A percentile compares a stretch with the other conserved stretches of the same genome.
Evolutionary conservation across 2,888 invertebrate species (phyloP).

Genomic region (Erynnis tages): DNA sequence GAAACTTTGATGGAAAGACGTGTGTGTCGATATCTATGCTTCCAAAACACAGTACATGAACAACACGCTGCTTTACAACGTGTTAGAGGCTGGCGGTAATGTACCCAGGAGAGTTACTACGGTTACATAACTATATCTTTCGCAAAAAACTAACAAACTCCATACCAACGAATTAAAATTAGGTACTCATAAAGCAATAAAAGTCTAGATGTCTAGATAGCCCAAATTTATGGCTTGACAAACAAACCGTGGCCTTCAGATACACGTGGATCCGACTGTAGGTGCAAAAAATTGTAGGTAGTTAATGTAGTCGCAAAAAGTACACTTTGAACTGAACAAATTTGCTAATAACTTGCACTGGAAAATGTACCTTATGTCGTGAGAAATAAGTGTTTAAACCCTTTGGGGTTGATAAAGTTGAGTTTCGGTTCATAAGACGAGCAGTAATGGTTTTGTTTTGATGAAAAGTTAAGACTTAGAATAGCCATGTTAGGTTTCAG

Average conservation of each 20-base stretch:
- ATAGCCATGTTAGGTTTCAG: too few relatives aligned
- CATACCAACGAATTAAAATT: neutral
- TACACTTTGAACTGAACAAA: neutral
- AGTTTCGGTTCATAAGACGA: conserved; percentile 6
- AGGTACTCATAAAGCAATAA: neutral
- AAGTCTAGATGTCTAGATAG: conserved; percentile 7
- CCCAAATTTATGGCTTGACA: conserved; percentile 11
- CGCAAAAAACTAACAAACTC: too few relatives aligned
- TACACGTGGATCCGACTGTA: conserved; percentile 19
- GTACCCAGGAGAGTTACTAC: too few relatives aligned
- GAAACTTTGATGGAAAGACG: too few relatives aligned
- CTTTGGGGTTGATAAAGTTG: neutral
- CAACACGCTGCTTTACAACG: too few relatives aligned
- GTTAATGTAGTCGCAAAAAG: conserved; percentile 12
- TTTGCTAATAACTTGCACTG: neutral
- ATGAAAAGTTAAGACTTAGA: conserved; percentile 3
- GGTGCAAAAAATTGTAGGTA: conserved; percentile 1
- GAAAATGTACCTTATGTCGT: neutral
- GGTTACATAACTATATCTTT: too few relatives aligned
- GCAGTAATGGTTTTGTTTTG: conserved; percentile 18
- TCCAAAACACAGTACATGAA: too few relatives aligned
- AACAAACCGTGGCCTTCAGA: conserved; percentile 9
- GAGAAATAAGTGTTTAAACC: neutral
- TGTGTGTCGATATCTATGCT: too few relatives aligned
- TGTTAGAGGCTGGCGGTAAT: too few relatives aligned